Conservation (phyloP, 2,797 vertebrate genomes). For the Channa striata region DNA sequence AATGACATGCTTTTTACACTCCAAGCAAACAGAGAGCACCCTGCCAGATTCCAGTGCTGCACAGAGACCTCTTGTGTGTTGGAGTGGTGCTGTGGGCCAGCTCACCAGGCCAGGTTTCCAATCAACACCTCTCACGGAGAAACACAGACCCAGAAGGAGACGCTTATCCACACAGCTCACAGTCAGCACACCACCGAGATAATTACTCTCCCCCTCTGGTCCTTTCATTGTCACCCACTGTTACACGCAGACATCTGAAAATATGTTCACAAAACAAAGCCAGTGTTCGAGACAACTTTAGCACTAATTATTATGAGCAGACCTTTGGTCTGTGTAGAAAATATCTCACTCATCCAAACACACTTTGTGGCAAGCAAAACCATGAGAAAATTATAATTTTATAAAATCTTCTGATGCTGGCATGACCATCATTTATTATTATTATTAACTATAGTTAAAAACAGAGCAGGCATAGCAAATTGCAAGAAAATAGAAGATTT, state of each 20-base stretch:
- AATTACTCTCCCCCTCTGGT: conserved; percentile 39
- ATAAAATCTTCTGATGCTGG: not conserved
- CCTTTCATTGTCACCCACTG: conserved; percentile 24
- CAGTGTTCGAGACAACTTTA: not conserved
- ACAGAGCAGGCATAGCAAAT: not conserved
- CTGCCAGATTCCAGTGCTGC: conserved; percentile 81
- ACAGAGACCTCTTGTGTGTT: conserved; percentile 76
- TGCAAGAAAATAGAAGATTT: not conserved
- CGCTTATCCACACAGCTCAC: conserved; percentile 45
- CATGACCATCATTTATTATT: too few species aligned
- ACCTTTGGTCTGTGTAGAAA: not conserved
- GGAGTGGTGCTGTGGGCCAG: conserved; percentile 57
- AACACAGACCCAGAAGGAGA: conserved; percentile 61
- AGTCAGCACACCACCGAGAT: conserved; percentile 20
- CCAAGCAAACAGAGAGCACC: conserved; percentile 93
- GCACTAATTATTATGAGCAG: not conserved
- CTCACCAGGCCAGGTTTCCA: conserved; percentile 54
- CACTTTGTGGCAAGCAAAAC: not conserved
- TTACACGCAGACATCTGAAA: conserved; percentile 12
- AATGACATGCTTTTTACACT: conserved; percentile 92
- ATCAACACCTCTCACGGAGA: conserved; percentile 75
- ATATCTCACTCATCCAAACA: not conserved
- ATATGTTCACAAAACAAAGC: conserved; percentile 16
- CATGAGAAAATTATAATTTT: not conserved
- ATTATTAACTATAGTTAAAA: too few species aligned